These are phyloP conservation scores for Ceratosolen solmsi DNA, from an alignment of 1,140 invertebrate species.

Conservation along the genomic window DNA sequence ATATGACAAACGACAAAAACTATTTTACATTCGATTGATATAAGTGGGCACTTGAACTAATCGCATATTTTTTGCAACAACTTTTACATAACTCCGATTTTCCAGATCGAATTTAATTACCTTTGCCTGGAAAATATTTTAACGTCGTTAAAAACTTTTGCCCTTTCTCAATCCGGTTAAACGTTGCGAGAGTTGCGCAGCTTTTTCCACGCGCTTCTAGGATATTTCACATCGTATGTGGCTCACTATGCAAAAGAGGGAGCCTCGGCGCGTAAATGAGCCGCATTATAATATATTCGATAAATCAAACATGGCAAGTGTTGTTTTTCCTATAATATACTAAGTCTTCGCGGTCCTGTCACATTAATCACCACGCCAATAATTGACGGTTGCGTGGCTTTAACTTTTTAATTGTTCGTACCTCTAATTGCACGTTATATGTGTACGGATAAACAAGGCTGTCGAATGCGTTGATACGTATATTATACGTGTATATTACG, in stretches of 20 bases:
- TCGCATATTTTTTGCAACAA: no score
- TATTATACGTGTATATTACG: not conserved
- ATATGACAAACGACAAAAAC: no score
- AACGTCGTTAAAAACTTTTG: no score
- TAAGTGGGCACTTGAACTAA: no score
- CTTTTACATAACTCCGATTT: no score
- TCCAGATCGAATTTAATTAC: no score
- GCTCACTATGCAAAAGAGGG: not conserved
- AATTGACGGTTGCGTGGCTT: conserved; percentile 4
- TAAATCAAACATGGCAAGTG: not conserved
- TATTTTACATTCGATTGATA: no score
- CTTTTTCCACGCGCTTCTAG: not conserved
- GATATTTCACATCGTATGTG: not conserved
- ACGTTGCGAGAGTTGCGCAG: not conserved
- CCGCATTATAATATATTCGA: not conserved
- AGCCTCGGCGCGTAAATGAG: conserved; percentile 1
- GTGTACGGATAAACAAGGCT: not conserved
- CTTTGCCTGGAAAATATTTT: no score
- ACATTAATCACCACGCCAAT: conserved; percentile 24
- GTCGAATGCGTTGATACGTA: not conserved
- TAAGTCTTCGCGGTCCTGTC: not conserved
- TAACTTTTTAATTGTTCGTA: conserved; percentile 42
- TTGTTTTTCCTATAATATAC: not conserved
- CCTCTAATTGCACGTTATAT: not conserved
- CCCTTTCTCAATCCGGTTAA: not conserved